Evolutionary conservation across 2,888 invertebrate species (phyloP).

Genomic region (Brenthis hecate): DNA sequence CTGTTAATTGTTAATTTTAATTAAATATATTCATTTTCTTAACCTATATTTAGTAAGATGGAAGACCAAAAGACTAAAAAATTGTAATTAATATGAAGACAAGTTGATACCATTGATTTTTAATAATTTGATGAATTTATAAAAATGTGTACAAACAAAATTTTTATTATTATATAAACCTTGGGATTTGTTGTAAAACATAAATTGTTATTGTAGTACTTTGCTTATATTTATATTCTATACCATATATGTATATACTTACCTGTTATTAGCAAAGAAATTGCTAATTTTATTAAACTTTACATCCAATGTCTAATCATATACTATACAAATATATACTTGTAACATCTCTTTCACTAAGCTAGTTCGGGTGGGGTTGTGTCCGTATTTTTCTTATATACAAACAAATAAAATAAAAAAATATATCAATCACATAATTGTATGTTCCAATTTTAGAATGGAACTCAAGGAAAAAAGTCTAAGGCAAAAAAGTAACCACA

Average conservation of each 20-base stretch:
- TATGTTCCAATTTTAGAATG: slow-evolving; percentile 28
- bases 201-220: too few relatives aligned
- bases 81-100: slow-evolving; percentile 11
- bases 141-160: not conserved
- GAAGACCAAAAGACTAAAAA: slow-evolving; percentile 39
- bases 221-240: not conserved
- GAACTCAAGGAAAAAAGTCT: slow-evolving; percentile 30
- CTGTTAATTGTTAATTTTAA: not conserved
- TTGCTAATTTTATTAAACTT: slow-evolving; percentile 22
- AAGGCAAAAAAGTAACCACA: slow-evolving; percentile 40
- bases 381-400: slow-evolving; percentile 72
- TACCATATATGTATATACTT: slow-evolving; percentile 10
- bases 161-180: not conserved
- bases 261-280: slow-evolving; percentile 3
- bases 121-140: not conserved
- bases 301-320: slow-evolving; percentile 12
- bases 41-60: slow-evolving; percentile 18
- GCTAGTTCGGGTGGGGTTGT: slow-evolving; percentile 74
- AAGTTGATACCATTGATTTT: not conserved
- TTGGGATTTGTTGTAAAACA: too few relatives aligned
- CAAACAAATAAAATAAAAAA: slow-evolving; percentile 48
- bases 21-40: slow-evolving; percentile 1
- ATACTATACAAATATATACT: slow-evolving; percentile 38
- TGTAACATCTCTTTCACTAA: slow-evolving; percentile 48
- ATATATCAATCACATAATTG: slow-evolving; percentile 33